phyloP scores from a whole-genome alignment of 2,113 vertebrate genomes.

The Grallaria varia region DNA sequence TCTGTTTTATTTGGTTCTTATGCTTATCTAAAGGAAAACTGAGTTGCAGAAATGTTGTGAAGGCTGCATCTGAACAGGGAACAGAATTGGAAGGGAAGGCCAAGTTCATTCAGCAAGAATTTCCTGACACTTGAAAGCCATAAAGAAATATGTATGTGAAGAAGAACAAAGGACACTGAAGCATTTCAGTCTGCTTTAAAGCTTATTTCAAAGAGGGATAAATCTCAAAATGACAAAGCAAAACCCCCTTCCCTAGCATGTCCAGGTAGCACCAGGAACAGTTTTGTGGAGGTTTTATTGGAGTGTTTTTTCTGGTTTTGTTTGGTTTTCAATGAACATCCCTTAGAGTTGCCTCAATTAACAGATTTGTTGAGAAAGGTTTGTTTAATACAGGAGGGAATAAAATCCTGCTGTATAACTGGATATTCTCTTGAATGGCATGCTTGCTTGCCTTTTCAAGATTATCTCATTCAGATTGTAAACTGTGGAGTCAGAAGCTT shows the following conservation, averaged over 20 bases:
- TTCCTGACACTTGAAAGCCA: neutral
- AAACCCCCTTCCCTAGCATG: neutral
- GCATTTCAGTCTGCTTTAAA: neutral
- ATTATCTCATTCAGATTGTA: neutral
- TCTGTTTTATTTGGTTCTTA: neutral
- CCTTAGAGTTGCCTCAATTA: neutral
- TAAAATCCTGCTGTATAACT: neutral
- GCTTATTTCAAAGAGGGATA: neutral
- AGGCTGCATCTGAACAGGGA: neutral
- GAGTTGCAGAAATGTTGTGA: neutral
- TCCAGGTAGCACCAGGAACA: neutral
- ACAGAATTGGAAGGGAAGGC: neutral
- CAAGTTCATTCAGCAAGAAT: neutral
- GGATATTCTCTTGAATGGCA: neutral
- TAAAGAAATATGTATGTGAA: neutral
- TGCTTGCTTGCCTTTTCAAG: neutral
- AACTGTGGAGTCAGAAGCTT: neutral
- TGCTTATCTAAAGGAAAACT: neutral
- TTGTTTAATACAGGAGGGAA: neutral
- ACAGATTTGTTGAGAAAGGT: neutral
- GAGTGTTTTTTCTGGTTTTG: neutral
- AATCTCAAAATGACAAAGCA: neutral
- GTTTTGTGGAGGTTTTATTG: neutral
- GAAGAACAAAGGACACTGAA: neutral
- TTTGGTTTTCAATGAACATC: neutral